Evolutionary conservation across 2,113 vertebrate species (phyloP), one percentile per base, ranked within the genome.

Genomic region (Phoxinus phoxinus): DNA sequence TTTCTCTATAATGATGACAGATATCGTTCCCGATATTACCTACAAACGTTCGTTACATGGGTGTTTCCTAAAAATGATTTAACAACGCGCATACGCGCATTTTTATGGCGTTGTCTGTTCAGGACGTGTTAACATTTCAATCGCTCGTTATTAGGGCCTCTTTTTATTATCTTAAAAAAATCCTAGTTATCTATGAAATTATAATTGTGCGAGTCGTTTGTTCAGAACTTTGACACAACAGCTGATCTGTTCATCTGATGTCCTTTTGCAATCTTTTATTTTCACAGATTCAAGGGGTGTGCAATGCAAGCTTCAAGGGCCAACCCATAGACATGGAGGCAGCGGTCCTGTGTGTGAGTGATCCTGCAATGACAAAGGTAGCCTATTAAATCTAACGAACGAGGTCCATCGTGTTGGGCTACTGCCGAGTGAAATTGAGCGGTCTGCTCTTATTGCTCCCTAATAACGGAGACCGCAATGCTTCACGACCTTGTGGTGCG

Each of bases 361-460:
- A 73, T 73, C 71, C 41, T 25, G 5, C 32, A 37, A 23, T 12
- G 19, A 46, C 71, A 27, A 73, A 17, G 71, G 41, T 27, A 10
- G 8, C 41, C 8, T 35, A 46, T 48, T 27, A 27, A 48, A n/a
- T 48, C 41, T 27, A 63, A 27, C 59, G n/a, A 56, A 56, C 65
- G 32, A 69, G 32, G 32, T 37, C 10, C 17, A n/a, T 44, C 11
- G 23, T 25, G 71, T 48, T 74, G 71, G 35, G 21, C 2, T 41
- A 46, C 11, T 8, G 13, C 41, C 7, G 37, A 1, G 23, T 48
- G 71, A 74, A 74, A 48, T n/a, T 8, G 23, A 74, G 72, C 37
- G 37, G 23, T 73, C 71, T 25, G 71, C 71, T 25, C 37, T 73
- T n/a, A n/a, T 73, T 46, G 71, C 72, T 27, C 72, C 71, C n/a